phyloP scores from a whole-genome alignment of 2,888 invertebrate species.

The Hedychridium roseum region DNA sequence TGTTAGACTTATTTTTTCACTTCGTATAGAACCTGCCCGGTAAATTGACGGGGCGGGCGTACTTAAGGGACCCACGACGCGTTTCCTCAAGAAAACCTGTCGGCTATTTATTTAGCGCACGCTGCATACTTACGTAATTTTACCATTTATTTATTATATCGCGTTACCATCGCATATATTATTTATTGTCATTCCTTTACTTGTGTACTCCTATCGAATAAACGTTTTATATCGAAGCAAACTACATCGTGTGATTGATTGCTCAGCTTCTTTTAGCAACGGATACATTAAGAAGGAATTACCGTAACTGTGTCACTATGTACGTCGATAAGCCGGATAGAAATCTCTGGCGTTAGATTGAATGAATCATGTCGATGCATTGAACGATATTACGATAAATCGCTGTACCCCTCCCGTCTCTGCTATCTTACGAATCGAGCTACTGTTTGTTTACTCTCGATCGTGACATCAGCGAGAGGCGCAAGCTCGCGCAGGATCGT shows the following conservation, averaged over 20 bases:
- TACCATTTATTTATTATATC: constrained; percentile 56
- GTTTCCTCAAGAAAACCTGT: constrained; percentile 44
- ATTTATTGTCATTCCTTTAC: constrained; percentile 56
- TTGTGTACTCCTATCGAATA: constrained; percentile 54
- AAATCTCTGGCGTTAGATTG: too few relatives aligned
- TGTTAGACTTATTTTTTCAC: constrained; percentile 36
- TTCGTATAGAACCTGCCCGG: too few relatives aligned
- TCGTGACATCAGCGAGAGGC: constrained; percentile 11
- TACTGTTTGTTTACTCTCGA: constrained; percentile 17
- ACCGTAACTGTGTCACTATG: background rate
- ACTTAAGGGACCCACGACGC: too few relatives aligned
- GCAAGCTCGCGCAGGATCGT: constrained; percentile 11
- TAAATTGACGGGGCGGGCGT: too few relatives aligned
- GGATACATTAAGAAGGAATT: background rate
- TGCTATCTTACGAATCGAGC: too few relatives aligned
- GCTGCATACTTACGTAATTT: constrained; percentile 39
- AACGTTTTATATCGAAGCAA: constrained; percentile 46
- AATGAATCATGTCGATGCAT: too few relatives aligned
- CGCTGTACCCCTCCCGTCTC: too few relatives aligned
- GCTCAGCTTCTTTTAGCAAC: background rate
- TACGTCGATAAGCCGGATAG: too few relatives aligned
- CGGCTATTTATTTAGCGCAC: constrained; percentile 53
- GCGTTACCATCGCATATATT: constrained; percentile 60
- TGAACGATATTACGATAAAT: too few relatives aligned
- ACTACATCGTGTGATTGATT: background rate